Evolutionary conservation across 1,140 invertebrate genomes (phyloP).

Genomic region (Nebria ingens): DNA sequence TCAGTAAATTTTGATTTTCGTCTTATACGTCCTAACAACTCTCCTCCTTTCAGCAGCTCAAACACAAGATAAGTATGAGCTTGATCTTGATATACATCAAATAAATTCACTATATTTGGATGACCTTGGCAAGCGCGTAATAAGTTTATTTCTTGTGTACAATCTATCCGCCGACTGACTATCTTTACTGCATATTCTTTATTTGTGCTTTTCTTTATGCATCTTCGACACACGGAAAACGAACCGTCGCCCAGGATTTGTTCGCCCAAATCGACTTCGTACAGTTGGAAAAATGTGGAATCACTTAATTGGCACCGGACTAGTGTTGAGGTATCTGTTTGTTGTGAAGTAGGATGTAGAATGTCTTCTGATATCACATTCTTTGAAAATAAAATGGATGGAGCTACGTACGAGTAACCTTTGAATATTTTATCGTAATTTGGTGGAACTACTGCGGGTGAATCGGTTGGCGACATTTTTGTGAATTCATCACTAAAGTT

Average conservation of each 20-base stretch:
- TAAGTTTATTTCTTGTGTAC: slow-evolving; percentile 64
- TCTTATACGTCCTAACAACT: slow-evolving; percentile 62
- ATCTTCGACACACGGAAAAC: slow-evolving; percentile 79
- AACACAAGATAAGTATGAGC: slow-evolving; percentile 76
- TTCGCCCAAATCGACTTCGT: slow-evolving; percentile 59
- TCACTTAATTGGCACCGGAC: slow-evolving; percentile 44
- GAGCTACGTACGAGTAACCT: slow-evolving; percentile 90
- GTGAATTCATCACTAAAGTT: slow-evolving; percentile 97
- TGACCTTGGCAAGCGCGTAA: slow-evolving; percentile 76
- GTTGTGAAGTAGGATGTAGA: slow-evolving; percentile 26
- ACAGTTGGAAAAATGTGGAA: slow-evolving; percentile 77
- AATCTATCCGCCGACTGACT: slow-evolving; percentile 66
- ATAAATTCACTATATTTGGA: slow-evolving; percentile 75
- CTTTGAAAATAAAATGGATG: slow-evolving; percentile 79
- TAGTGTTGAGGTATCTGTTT: slow-evolving; percentile 33
- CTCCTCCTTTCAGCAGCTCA: slow-evolving; percentile 78
- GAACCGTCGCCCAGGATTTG: slow-evolving; percentile 76
- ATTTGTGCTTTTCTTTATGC: slow-evolving; percentile 54
- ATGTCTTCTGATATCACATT: slow-evolving; percentile 62
- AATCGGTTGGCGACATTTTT: slow-evolving; percentile 76
- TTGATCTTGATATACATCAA: slow-evolving; percentile 73
- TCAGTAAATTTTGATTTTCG: slow-evolving; percentile 57
- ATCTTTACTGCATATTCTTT: slow-evolving; percentile 86
- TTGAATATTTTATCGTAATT: slow-evolving; percentile 83
- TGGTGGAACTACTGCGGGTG: slow-evolving; percentile 75